phyloP scores from a whole-genome alignment of 2,797 vertebrate genomes.

The Scolopax bukidnonensis region DNA sequence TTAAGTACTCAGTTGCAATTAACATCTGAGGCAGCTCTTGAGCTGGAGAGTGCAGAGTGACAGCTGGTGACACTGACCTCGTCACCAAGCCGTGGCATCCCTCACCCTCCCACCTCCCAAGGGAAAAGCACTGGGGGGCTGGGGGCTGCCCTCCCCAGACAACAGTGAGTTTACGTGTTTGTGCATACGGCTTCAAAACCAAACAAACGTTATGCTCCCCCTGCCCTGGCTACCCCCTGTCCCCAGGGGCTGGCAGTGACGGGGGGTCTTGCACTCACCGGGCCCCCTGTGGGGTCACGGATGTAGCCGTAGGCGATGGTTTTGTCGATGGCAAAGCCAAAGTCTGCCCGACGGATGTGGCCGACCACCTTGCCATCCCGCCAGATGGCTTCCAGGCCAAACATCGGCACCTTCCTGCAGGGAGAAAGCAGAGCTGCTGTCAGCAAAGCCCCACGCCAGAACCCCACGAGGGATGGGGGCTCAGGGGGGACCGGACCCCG shows the following conservation, averaged over 20 bases:
- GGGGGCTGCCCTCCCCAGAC: background rate
- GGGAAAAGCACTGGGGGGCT: accelerated
- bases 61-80: background rate
- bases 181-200: accelerated
- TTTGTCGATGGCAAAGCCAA: slow-evolving; percentile 89
- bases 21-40: background rate
- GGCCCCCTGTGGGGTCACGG: slow-evolving; percentile 83
- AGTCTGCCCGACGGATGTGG: slow-evolving; percentile 89
- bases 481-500: accelerated
- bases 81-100: accelerated
- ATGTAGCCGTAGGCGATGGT: slow-evolving; percentile 93
- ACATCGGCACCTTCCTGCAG: slow-evolving; percentile 90
- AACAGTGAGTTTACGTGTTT: accelerated
- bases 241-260: accelerated
- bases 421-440: background rate
- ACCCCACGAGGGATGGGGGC: accelerated
- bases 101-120: accelerated
- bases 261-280: slow-evolving; percentile 77
- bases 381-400: slow-evolving; percentile 93
- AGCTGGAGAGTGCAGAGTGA: accelerated
- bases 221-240: accelerated
- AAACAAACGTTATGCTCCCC: accelerated
- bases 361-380: slow-evolving; percentile 87
- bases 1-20: background rate
- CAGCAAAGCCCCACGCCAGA: accelerated